Evolutionary conservation across 2,113 vertebrate genomes (phyloP), one percentile per base, ranked within the genome.

Genomic region (Tupaia chinensis): DNA sequence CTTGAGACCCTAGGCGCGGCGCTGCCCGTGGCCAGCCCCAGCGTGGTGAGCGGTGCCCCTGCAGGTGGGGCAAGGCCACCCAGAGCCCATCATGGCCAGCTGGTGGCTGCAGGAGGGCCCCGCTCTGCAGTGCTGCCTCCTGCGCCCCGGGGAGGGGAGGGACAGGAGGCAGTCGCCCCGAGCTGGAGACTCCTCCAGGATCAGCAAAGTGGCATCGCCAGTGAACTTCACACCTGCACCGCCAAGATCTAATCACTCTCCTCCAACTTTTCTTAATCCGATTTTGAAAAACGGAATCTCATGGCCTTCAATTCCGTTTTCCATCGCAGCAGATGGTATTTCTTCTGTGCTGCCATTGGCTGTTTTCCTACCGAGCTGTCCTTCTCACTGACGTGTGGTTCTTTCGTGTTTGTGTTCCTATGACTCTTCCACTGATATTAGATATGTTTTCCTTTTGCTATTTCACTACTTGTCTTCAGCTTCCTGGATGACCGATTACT

Each of bases 41-140:
- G n/a, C 76, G 17, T 58, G 25, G 9, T n/a, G 20, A 65, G 56
- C 7, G 32, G 68, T 72, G 61, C 81, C 66, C 78, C 54, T 34
- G 25, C 23, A 58, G 56, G 11, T 13, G 29, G 27, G 61, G 11
- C 12, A 44, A 70, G 54, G 65, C 56, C 65, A 1, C 72, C 1
- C 0, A 1, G 54, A 54, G 14, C 23, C n/a, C 19, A 4, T 9
- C 56, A 1, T 16, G 34, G 74, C 32, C 15, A 32, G n/a, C 0
- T 53, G 44, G 61, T 1, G 8, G n/a, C n/a, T 10, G 22, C 80
- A 70, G 60, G 29, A 32, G 12, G 17, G 20, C 12, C 68, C 53
- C 77, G 34, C 7, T 73, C 11, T 0, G 9, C 0, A n/a, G 69
- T 53, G 13, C 44, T 34, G 8, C 27, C 88, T 73, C 44, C 76